Base-by-base conservation (phyloP, 2,113 vertebrate genomes). In the Cephalopholis sonnerati region DNA sequence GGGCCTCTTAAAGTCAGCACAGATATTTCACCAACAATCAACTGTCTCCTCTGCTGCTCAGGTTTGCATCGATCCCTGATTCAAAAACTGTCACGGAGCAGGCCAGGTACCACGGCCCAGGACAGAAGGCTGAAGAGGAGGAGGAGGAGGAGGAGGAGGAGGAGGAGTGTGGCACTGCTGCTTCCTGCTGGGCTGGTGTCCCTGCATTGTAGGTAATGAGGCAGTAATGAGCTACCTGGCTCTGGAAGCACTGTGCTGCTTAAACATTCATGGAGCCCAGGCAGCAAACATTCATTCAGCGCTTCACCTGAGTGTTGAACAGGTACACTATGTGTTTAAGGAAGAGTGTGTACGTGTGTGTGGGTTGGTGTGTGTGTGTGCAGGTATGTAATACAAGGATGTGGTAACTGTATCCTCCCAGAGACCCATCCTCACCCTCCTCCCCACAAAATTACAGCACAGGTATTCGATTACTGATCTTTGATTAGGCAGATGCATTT, bases 401-500 rank as follows among this genome's bases (percentile, higher is more conserved):
- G 89, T 20, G 16, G 94, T 90, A 95, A 95, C 86, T 61, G 5
- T 15, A 95, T 87, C 90, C 74, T 58, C 41, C 50, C 79, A 29
- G 64, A 89, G 89, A 88, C 87, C 92, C 83, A 48, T 86, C 90
- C 82, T 87, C 85, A 83, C 44, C 86, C 72, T 89, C 84, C 82
- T 66, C 73, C 72, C 29, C 83, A 87, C 87, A 92, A 91, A 94
- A 94, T 94, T 93, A 94, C 92, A 92, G 84, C 39, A 57, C 83
- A 87, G 78, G 93, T 91, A 88, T 95, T 93, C 54, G 7, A 87
- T 95, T 95, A 95, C 95, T 95, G 95, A 95, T 94, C 93, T 95
- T 95, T 95, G 95, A 95, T 95, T 95, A 95, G 93, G 20, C 79
- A 83, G 93, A 90, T 94, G 88, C 75, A 77, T 92, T 95, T 95